phyloP scores from a whole-genome alignment of 2,797 vertebrate species.

The Ficedula albicollis region DNA sequence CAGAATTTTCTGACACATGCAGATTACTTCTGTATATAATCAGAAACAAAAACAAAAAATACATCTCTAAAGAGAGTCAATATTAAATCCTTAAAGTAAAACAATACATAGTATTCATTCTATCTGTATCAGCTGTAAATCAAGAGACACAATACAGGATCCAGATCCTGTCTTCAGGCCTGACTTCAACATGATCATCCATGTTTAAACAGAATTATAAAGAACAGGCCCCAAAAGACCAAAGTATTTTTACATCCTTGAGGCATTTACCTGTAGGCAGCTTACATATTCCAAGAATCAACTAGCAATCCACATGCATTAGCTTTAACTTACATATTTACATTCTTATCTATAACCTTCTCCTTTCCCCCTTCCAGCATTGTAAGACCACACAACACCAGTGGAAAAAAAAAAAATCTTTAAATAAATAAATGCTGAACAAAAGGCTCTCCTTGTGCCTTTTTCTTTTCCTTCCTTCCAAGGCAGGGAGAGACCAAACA shows the following conservation, averaged over 20 bases:
- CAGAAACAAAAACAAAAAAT: constrained; percentile 26
- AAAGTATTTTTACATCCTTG: constrained; percentile 51
- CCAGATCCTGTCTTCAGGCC: constrained; percentile 16
- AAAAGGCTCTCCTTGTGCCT: constrained; percentile 23
- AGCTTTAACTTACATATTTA: constrained; percentile 63
- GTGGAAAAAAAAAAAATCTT: background rate
- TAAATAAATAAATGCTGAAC: constrained; percentile 47
- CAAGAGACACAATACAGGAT: constrained; percentile 34
- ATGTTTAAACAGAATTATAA: background rate
- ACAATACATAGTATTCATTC: constrained; percentile 79
- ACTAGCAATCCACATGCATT: constrained; percentile 39
- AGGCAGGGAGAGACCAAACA: constrained; percentile 24
- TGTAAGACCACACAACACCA: constrained; percentile 15
- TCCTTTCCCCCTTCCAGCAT: background rate
- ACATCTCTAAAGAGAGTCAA: constrained; percentile 33
- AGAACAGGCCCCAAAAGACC: background rate
- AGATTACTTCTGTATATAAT: background rate
- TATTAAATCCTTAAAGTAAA: constrained; percentile 11
- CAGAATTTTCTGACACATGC: background rate
- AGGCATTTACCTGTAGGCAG: background rate
- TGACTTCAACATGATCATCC: constrained; percentile 19
- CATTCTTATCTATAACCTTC: constrained; percentile 30
- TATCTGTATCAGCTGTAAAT: constrained; percentile 61
- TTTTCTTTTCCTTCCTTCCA: background rate
- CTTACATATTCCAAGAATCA: constrained; percentile 61